Percentiles rank a stretch among this genome's conserved stretches.
Conservation (phyloP, 2,113 vertebrate species). For the Hypomesus transpacificus region DNA sequence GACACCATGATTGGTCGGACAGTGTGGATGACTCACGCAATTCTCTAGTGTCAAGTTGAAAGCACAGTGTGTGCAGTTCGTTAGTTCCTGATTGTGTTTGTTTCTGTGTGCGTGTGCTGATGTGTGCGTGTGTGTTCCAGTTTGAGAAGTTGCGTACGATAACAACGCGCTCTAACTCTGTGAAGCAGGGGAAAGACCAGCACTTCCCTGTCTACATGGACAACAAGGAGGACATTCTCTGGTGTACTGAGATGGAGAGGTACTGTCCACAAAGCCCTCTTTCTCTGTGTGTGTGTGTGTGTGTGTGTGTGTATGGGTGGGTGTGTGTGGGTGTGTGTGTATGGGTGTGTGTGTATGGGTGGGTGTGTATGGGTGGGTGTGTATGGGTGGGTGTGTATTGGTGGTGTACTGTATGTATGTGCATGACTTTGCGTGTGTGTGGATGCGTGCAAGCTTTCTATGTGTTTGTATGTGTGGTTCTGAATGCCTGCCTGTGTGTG, state of each 20-base stretch:
- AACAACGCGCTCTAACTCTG: conserved; percentile 99
- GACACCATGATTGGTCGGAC: no score
- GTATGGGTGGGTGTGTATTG: conserved; percentile 5
- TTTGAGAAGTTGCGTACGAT: conserved; percentile 99
- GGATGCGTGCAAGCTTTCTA: neutral
- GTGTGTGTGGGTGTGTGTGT: no score
- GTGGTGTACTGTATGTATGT: neutral
- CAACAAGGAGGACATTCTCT: conserved; percentile 98
- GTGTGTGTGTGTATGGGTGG: conserved; percentile 3
- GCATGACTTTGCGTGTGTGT: neutral
- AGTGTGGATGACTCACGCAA: no score
- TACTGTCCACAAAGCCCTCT: conserved; percentile 45
- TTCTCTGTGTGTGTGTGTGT: neutral
- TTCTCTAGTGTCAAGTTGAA: no score
- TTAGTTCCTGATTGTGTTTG: neutral
- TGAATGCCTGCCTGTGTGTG: neutral
- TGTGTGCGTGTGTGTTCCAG: conserved; percentile 74
- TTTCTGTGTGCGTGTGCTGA: conserved; percentile 35
- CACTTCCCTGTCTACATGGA: conserved; percentile 99
- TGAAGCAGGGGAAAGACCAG: conserved; percentile 99
- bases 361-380: neutral
- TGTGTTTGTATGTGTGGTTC: neutral
- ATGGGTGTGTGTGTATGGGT: neutral
- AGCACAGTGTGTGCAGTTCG: no score
- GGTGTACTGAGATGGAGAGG: conserved; percentile 99